Conservation (phyloP, 92 coral and sea anemone species). For the Palythoa grandis region DNA sequence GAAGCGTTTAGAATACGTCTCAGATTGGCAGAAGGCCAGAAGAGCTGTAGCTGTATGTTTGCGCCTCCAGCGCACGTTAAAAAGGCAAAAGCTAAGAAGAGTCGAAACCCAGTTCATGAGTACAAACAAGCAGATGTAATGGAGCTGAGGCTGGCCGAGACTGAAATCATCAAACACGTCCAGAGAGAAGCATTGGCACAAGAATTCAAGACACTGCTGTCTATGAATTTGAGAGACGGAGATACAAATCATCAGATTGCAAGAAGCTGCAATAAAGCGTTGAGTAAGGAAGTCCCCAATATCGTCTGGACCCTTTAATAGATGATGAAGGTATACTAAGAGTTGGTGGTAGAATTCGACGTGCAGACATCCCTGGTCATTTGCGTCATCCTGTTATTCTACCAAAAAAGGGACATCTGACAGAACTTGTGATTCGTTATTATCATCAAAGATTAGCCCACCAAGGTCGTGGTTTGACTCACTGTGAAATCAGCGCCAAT, state of each 20-base stretch:
- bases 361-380: not conserved
- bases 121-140: conserved; percentile 14
- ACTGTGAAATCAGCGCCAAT: not conserved
- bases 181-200: not conserved
- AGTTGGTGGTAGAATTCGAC: conserved; percentile 21
- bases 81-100: too few species aligned
- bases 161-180: conserved; percentile 19
- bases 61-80: not conserved
- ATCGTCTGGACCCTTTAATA: conserved; percentile 22
- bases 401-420: conserved; percentile 1
- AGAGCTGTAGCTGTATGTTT: conserved; percentile 29
- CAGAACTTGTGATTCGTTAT: not conserved
- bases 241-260: too few species aligned
- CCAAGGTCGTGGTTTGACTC: not conserved
- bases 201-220: not conserved
- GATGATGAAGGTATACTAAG: conserved; percentile 16
- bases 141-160: conserved; percentile 32
- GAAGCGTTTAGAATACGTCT: conserved; percentile 38
- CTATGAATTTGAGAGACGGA: not conserved
- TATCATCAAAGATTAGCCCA: not conserved
- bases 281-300: not conserved
- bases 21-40: conserved; percentile 23
- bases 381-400: conserved; percentile 7
- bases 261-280: not conserved
- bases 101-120: not conserved